Percentiles rank a stretch among this genome's conserved stretches.
phyloP scores from a whole-genome alignment of 2,888 invertebrate species.

The Scelioninae gen. 2 region DNA sequence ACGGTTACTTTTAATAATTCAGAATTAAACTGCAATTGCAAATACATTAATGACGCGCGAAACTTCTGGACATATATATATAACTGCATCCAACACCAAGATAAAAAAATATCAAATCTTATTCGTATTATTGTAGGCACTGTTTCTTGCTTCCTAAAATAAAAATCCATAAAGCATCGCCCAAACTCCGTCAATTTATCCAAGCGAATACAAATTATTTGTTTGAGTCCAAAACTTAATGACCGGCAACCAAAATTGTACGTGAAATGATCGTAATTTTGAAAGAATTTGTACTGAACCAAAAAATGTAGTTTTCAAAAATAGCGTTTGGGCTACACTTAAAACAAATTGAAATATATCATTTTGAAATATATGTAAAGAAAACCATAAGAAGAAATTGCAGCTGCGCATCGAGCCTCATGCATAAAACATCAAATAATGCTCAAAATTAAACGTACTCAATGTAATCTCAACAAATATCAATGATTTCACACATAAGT shows the following conservation, averaged over 20 bases:
- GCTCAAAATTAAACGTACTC: conserved; percentile 70
- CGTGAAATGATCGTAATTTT: too few relatives aligned
- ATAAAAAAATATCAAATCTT: conserved; percentile 66
- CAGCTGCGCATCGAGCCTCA: conserved; percentile 75
- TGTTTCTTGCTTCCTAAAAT: conserved; percentile 47
- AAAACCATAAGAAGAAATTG: conserved; percentile 73
- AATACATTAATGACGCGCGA: too few relatives aligned
- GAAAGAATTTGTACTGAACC: too few relatives aligned
- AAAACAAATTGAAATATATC: conserved; percentile 60
- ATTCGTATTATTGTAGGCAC: conserved; percentile 27
- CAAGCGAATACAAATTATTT: too few relatives aligned
- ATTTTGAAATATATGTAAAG: conserved; percentile 63
- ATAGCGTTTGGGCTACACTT: conserved; percentile 47
- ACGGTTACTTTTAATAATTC: too few relatives aligned
- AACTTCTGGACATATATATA: conserved; percentile 61
- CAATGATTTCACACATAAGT: conserved; percentile 56
- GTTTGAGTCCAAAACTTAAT: too few relatives aligned
- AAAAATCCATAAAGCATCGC: conserved; percentile 33
- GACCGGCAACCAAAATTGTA: too few relatives aligned
- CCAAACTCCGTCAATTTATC: conserved; percentile 41
- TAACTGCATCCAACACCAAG: conserved; percentile 73
- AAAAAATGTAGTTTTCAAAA: too few relatives aligned
- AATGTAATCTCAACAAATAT: conserved; percentile 60
- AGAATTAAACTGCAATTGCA: too few relatives aligned
- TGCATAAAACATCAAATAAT: conserved; percentile 75